Percentiles rank a stretch among this genome's conserved stretches.
Conservation (phyloP, 2,888 invertebrate genomes). For the Hydraecia micacea region DNA sequence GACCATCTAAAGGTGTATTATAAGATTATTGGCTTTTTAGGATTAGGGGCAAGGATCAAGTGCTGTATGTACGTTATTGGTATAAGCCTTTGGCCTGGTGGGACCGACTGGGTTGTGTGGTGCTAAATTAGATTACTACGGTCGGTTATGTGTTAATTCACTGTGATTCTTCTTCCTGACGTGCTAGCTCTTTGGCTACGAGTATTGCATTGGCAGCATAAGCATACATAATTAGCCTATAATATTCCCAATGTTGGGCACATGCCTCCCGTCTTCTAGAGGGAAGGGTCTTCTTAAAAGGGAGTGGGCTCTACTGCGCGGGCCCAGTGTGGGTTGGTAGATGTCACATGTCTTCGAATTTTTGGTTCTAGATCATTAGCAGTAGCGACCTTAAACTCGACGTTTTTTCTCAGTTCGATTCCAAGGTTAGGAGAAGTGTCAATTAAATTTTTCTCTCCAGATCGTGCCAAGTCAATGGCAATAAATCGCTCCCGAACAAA, state of each 20-base stretch:
- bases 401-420: neutral
- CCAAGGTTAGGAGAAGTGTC: neutral
- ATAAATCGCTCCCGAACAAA: conserved; percentile 20
- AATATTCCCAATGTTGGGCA: neutral
- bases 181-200: neutral
- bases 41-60: conserved; percentile 35
- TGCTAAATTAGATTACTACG: neutral
- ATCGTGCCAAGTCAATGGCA: conserved; percentile 3
- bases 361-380: neutral
- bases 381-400: neutral
- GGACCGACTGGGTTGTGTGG: conserved; percentile 5
- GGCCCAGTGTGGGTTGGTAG: too few relatives aligned
- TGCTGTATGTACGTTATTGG: conserved; percentile 22
- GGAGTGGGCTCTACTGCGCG: too few relatives aligned
- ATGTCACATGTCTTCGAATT: neutral
- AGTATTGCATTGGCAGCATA: neutral
- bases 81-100: conserved; percentile 12
- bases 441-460: conserved; percentile 10
- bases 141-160: too few relatives aligned
- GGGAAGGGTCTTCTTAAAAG: neutral
- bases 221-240: neutral
- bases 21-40: conserved; percentile 56
- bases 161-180: neutral
- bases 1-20: conserved; percentile 53
- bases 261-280: neutral